Percentiles rank a stretch among this genome's conserved stretches.
Evolutionary conservation across 2,113 vertebrate species (phyloP).

Genomic region (Oostethus manadensis): DNA sequence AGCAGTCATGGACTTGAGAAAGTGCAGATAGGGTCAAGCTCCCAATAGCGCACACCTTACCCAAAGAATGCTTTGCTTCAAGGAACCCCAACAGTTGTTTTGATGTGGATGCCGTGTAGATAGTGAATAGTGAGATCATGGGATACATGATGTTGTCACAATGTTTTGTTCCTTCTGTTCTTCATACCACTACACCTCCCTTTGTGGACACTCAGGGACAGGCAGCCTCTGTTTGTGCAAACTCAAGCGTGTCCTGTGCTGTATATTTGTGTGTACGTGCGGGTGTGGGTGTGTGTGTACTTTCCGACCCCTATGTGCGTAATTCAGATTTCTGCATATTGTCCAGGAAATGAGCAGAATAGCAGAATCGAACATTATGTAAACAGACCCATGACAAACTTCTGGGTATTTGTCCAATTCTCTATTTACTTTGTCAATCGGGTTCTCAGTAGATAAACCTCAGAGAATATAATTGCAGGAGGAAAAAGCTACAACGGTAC

Average conservation of each 20-base stretch:
- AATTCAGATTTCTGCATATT: constrained; percentile 61
- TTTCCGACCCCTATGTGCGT: constrained; percentile 52
- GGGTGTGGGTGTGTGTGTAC: constrained; percentile 27
- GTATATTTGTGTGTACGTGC: constrained; percentile 13
- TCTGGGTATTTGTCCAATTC: constrained; percentile 61
- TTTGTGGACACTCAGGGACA: constrained; percentile 50
- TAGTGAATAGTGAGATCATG: constrained; percentile 28
- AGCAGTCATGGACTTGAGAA: constrained; percentile 20
- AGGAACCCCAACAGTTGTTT: constrained; percentile 1
- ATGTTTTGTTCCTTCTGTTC: constrained; percentile 36
- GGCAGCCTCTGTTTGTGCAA: constrained; percentile 70
- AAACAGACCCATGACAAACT: constrained; percentile 67
- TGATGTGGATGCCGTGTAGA: constrained; percentile 12
- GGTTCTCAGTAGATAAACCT: constrained; percentile 56
- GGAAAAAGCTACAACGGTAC: too few species aligned
- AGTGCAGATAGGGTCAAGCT: constrained; percentile 24
- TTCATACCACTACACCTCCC: constrained; percentile 28
- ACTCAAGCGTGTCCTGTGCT: constrained; percentile 63
- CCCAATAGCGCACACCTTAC: constrained; percentile 35
- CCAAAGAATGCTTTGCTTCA: constrained; percentile 8
- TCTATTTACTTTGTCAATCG: constrained; percentile 71
- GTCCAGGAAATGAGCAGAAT: constrained; percentile 71
- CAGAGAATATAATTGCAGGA: constrained; percentile 24
- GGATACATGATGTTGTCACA: constrained; percentile 27
- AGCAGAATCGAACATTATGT: constrained; percentile 70